Percentiles rank a stretch among this genome's conserved stretches.
Conservation (phyloP, 2,113 vertebrate genomes). For the Grammomys surdaster region DNA sequence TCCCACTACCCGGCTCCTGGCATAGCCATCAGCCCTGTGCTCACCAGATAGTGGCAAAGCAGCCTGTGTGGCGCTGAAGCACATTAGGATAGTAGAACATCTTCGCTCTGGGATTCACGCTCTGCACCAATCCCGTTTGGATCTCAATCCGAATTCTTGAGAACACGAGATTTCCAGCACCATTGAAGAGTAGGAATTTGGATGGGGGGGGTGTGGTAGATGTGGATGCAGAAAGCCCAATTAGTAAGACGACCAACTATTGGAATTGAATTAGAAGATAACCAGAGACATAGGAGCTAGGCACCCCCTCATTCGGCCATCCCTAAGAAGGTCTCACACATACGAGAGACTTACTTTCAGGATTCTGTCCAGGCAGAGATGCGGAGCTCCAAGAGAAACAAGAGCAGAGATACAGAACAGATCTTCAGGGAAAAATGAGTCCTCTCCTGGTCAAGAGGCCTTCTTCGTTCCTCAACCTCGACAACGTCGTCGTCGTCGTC, state of each 20-base stretch:
- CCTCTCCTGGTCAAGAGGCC: background rate
- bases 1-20: fast-evolving
- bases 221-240: background rate
- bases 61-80: slow-evolving; percentile 89
- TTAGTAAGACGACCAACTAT: background rate
- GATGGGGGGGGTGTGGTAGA: too few species aligned
- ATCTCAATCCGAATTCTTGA: background rate
- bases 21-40: background rate
- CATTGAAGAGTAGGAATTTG: background rate
- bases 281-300: background rate
- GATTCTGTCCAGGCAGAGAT: background rate
- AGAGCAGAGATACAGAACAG: background rate
- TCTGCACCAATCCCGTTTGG: background rate
- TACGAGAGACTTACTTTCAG: slow-evolving; percentile 18
- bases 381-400: background rate
- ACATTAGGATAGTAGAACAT: slow-evolving; percentile 94
- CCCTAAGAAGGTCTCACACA: background rate
- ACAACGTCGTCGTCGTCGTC: background rate
- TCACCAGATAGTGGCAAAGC: slow-evolving; percentile 92
- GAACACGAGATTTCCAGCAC: background rate
- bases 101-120: background rate
- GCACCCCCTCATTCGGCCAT: background rate
- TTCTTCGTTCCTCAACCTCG: too few species aligned
- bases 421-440: background rate
- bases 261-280: background rate